Conservation (phyloP, 2,113 vertebrate species). For the Tragelaphus scriptus region DNA sequence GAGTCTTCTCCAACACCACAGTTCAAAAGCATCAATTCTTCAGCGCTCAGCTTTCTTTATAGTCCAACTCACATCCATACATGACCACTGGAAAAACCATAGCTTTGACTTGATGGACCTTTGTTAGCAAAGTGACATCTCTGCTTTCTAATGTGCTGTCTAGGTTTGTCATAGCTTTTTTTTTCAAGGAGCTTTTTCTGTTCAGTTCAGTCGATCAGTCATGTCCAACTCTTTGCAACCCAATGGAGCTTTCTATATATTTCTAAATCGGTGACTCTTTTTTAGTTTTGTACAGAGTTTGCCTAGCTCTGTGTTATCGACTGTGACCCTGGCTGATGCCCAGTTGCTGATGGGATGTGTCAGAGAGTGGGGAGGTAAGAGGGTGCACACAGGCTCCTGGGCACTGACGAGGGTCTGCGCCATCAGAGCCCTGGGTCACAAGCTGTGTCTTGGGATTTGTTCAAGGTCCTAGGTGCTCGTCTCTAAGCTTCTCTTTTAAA, state of each 20-base stretch:
- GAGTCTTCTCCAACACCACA: background rate
- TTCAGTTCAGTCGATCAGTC: background rate
- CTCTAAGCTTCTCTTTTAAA: background rate
- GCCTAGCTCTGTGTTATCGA: background rate
- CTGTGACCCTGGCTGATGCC: background rate
- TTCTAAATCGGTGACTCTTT: background rate
- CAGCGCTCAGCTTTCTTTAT: rapidly evolving
- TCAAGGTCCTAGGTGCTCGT: background rate
- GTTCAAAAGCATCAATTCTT: background rate
- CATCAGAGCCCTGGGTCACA: rapidly evolving
- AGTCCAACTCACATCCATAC: background rate
- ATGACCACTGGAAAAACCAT: background rate
- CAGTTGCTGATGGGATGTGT: background rate
- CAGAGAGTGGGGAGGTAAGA: background rate
- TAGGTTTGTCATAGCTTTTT: background rate
- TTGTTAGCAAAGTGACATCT: background rate
- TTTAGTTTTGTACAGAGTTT: background rate
- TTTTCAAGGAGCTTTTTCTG: background rate
- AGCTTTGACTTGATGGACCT: background rate
- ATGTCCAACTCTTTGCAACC: background rate
- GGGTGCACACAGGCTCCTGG: too few relatives aligned
- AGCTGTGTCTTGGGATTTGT: background rate
- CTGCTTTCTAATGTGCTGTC: background rate
- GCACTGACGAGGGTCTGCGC: background rate
- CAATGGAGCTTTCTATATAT: background rate